Percentiles rank a stretch among this genome's conserved stretches.
These are phyloP conservation scores for Ylistrum balloti DNA, from an alignment of 1,140 invertebrate genomes.

Conservation along the genomic window DNA sequence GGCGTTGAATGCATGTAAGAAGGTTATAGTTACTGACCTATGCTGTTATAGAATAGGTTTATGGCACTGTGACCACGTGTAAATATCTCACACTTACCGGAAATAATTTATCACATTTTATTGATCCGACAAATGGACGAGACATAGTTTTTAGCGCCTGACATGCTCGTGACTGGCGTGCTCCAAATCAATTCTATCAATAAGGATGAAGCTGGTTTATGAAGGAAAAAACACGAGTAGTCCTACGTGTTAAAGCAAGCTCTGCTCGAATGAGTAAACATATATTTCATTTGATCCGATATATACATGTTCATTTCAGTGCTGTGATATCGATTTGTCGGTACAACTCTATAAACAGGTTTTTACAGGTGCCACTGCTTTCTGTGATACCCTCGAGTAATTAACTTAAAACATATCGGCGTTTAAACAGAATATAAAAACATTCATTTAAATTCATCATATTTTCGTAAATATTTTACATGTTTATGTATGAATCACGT, in stretches of 20 bases:
- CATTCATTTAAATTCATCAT: too few species aligned
- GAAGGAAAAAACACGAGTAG: not conserved
- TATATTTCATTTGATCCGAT: not conserved
- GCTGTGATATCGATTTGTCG: slow-evolving; percentile 31
- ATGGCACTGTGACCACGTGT: not conserved
- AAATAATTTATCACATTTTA: not conserved
- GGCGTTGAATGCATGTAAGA: not conserved
- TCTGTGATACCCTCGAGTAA: too few species aligned
- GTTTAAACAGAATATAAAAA: too few species aligned
- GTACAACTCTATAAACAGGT: not conserved
- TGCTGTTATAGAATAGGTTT: not conserved
- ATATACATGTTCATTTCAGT: slow-evolving; percentile 2
- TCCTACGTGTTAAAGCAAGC: not conserved
- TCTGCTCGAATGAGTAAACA: not conserved
- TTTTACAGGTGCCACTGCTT: not conserved
- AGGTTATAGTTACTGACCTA: too few species aligned
- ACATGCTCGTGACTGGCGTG: not conserved
- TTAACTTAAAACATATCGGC: too few species aligned
- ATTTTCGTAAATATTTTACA: too few species aligned
- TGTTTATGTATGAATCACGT: too few species aligned
- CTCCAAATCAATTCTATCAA: not conserved
- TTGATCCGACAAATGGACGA: not conserved
- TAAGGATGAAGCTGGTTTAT: not conserved
- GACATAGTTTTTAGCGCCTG: not conserved
- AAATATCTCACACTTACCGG: not conserved